Conservation (phyloP, 2,113 vertebrate genomes). For the Heterotis niloticus region DNA sequence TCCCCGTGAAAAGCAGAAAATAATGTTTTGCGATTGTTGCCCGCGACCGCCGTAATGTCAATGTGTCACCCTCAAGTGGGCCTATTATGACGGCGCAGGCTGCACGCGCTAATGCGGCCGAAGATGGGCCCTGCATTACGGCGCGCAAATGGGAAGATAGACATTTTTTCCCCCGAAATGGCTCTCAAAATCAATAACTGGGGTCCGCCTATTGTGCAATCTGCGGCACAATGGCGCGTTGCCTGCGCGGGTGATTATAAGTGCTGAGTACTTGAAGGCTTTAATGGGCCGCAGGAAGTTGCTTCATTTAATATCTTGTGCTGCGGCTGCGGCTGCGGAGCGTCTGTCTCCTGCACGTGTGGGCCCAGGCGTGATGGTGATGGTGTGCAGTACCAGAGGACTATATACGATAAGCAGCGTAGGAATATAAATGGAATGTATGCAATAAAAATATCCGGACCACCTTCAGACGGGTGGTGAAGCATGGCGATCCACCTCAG, state of each 20-base stretch:
- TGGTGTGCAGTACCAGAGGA: too few species aligned
- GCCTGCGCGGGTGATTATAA: conserved; percentile 46
- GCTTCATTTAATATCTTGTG: conserved; percentile 26
- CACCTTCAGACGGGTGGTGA: too few species aligned
- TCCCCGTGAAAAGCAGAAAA: conserved; percentile 75
- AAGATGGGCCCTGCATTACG: conserved; percentile 65
- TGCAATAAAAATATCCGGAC: too few species aligned
- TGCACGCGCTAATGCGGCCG: conserved; percentile 69
- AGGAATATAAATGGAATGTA: too few species aligned
- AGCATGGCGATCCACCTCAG: too few species aligned
- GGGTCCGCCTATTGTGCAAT: conserved; percentile 42
- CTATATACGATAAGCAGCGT: not conserved
- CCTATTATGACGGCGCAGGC: conserved; percentile 74
- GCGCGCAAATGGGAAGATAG: conserved; percentile 44
- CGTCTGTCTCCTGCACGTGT: too few species aligned
- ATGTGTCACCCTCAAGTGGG: conserved; percentile 70
- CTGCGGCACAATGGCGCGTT: conserved; percentile 34
- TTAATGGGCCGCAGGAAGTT: conserved; percentile 25
- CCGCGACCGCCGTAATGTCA: conserved; percentile 62
- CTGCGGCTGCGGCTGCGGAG: too few species aligned
- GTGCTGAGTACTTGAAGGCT: not conserved
- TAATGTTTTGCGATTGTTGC: conserved; percentile 71
- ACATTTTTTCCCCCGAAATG: conserved; percentile 48
- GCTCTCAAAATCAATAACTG: conserved; percentile 60
- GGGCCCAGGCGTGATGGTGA: too few species aligned